Base-by-base conservation (phyloP, 2,888 invertebrate species). In the Drosophila sordidula region DNA sequence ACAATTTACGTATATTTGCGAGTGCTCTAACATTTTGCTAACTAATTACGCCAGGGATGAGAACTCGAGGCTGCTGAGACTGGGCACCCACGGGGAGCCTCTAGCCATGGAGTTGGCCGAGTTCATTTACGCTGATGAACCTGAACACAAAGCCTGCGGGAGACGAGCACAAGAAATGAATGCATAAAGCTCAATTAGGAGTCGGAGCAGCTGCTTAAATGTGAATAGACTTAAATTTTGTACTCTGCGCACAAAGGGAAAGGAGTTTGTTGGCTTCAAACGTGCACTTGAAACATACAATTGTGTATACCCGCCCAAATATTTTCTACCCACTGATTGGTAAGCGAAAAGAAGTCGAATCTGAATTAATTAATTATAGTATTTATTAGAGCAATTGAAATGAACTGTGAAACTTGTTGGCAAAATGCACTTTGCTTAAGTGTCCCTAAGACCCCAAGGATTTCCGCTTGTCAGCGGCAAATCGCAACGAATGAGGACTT, bases 1-100 rank as follows among this genome's bases (percentile, higher is more conserved):
- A 85, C 88, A 88, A 84, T 84, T 84, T 84, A 73, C 83, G 86
- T 79, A 77, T 66, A 79, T 72, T 84, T 85, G 68, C 66, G 47
- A 84, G 71, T 61, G 64, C 74, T 70, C 57, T 54, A 82, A 66
- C 70, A 86, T 88, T 82, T 88, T 79, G 71, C 87, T 47, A 84
- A 89, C 89, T 87, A 75, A 87, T 89, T 87, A 87, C 54, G 55
- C 67, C 32, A 26, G 78, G 67, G 62, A 66, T 67, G 55, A 61
- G 49, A 26, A 51, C 46, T 46, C 9, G 12, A 44, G 32, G 26
- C 26, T 5, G 32, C 14, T 1, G 5, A 6, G 11, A 14, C 9
- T n/a, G n/a, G 18, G 4, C 11, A n/a, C 14, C 75, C 54, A 14
- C 5, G 29, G 44, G 55, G 34, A 45, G 16, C 55, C 39, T 39